These are phyloP conservation scores for Nymphalis urticae DNA, from an alignment of 2,888 invertebrate species.

Conservation along the genomic window DNA sequence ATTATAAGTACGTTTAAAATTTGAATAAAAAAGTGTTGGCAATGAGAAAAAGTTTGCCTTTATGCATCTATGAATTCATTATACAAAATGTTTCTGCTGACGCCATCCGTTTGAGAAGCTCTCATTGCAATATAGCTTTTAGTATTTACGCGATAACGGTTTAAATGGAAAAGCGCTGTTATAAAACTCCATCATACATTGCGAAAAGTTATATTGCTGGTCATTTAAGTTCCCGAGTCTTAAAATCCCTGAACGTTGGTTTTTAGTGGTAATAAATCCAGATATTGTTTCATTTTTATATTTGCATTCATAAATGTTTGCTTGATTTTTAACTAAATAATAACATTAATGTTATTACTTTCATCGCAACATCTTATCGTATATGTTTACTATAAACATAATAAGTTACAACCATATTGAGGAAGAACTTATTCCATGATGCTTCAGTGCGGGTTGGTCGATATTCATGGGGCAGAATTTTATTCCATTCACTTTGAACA, in stretches of 20 bases:
- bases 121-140: neutral
- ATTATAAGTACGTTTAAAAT: neutral
- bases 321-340: no score
- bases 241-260: neutral
- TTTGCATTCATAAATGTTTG: no score
- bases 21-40: neutral
- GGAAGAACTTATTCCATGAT: no score
- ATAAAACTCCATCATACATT: neutral
- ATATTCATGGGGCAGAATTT: no score
- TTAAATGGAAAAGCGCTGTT: neutral
- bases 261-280: neutral
- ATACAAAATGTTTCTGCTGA: neutral
- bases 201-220: conserved; percentile 1
- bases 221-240: neutral
- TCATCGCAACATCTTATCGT: no score
- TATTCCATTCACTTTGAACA: no score
- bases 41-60: neutral
- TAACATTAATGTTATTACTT: no score
- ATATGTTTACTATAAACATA: no score
- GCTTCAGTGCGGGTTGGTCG: no score
- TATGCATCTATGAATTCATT: conserved; percentile 1
- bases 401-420: no score
- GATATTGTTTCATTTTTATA: neutral
- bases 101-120: neutral
- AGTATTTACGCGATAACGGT: neutral